phyloP scores from a whole-genome alignment of 2,113 vertebrate species.

The Leptobrachium ailaonicum region DNA sequence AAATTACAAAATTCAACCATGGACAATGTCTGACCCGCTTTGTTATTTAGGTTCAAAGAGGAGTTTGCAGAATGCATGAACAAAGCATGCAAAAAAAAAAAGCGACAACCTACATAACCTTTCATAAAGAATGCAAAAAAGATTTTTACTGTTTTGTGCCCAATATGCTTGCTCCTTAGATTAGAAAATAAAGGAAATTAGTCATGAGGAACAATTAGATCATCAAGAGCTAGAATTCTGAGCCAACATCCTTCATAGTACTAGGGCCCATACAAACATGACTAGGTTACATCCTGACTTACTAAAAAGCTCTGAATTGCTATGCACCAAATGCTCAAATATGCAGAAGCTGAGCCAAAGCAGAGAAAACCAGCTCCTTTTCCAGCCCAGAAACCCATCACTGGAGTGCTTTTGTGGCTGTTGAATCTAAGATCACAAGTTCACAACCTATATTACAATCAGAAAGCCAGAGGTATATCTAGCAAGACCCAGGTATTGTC shows the following conservation, averaged over 20 bases:
- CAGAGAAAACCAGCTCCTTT: constrained; percentile 22
- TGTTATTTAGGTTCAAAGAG: no score
- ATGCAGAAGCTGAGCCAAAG: constrained; percentile 40
- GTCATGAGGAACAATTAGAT: constrained; percentile 47
- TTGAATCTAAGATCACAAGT: no score
- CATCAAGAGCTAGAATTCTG: constrained; percentile 20
- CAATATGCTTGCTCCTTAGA: constrained; percentile 13
- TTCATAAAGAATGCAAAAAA: no score
- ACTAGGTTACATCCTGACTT: constrained; percentile 42
- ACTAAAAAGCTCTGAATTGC: constrained; percentile 16
- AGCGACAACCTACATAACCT: no score
- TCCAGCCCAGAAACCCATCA: constrained; percentile 13
- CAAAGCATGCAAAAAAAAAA: no score
- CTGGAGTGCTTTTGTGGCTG: no score
- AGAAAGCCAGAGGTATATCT: no score
- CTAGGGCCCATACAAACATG: constrained; percentile 36
- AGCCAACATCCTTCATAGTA: constrained; percentile 51
- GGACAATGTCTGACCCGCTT: no score
- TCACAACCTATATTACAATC: no score
- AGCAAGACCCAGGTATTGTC: no score
- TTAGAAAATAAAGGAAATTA: constrained; percentile 45
- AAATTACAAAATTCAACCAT: no score
- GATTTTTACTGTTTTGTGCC: not conserved
- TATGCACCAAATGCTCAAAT: constrained; percentile 36
- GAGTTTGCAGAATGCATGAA: no score